Base-by-base conservation (phyloP, 2,797 vertebrate genomes). In the Rhinogobio ventralis region DNA sequence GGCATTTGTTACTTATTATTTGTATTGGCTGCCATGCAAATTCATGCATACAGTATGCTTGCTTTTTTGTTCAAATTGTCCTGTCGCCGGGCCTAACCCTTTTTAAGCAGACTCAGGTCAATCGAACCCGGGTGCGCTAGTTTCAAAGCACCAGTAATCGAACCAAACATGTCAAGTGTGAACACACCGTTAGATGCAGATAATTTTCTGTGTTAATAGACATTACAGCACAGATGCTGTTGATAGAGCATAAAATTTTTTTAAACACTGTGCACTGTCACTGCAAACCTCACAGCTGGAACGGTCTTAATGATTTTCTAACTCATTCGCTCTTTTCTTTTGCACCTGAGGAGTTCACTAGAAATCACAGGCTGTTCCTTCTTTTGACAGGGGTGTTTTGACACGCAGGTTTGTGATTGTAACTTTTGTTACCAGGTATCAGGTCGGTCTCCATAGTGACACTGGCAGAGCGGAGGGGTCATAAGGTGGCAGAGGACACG, bases 401-500 rank as follows among this genome's bases (percentile, higher is more conserved):
- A 78, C 57, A 64, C 4, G 36, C 15, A 36, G 55, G 39, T 30
- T 46, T 79, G 76, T 79, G 45, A 64, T 46, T 74, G 71, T 74
- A 74, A 39, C 42, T 25, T 39, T 14, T 82, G 71, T 82, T 67
- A 78, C 81, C 83, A 79, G 73, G 78, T 76, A 82, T 53, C 28
- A 25, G 68, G 68, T 84, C 45, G 5, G 85, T 85, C 68, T 67
- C 74, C 55, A 51, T 45, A 7, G 77, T 17, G 46, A 71, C 28
- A 10, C 23, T 73, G 85, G 85, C 80, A 76, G 51, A 85, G 62
- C 23, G 28, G 3, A 55, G 81, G 86, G 89, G 89, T 89, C 87
- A 83, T 57, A 74, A 88, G 89, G 89, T 89, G 80, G 83, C 1
- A 25, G 83, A 88, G 89, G 87, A 84, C 84, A 60, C 74, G 87